Evolutionary conservation across 1,140 invertebrate species (phyloP), one percentile per base, ranked within the genome.

Genomic region (Drosophila murphyi): DNA sequence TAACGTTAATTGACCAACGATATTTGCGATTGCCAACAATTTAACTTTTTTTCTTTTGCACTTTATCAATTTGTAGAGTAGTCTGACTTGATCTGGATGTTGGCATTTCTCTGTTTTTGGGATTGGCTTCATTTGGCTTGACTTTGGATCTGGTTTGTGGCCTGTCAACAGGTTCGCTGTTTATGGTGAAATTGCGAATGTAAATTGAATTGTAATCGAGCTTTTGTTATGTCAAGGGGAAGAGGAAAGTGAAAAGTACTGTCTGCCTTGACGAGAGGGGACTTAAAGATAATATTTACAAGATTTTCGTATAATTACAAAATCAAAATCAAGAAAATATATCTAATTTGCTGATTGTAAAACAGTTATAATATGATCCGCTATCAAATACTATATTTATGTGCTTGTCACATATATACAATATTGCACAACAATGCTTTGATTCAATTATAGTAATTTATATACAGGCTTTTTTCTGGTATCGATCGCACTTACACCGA

Each of bases 401-500:
- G 20, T 1, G 20, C 20, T 20, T 20, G 20, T 20, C 20, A 20
- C 20, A 20, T 20, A 20, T 20, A 20, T 20, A 20, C 20, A 20
- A 20, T 20, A 20, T 20, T 20, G 20, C 1, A 20, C 0, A 0
- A 20, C 20, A 20, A 20, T 20, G 20, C 20, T 20, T 20, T 20
- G 20, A 20, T 20, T 20, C 20, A 20, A 20, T 20, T 20, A 20
- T 20, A 20, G 20, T 20, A 20, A 20, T 20, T 20, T 20, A 1
- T 20, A 20, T 1, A 20, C 20, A 20, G 20, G 20, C 20, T 20
- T n/a, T 2, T 31, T 2, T 12, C 12, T 48, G 8, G 3, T 28
- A 56, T 52, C 37, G 72, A 71, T 79, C 12, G 54, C 79, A 83
- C 89, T 89, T 87, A 91, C 87, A 88, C 28, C 90, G 80, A 74